These are phyloP conservation scores for Rhinolophus ferrumequinum DNA, from an alignment of 2,113 vertebrate genomes.

Conservation along the genomic window DNA sequence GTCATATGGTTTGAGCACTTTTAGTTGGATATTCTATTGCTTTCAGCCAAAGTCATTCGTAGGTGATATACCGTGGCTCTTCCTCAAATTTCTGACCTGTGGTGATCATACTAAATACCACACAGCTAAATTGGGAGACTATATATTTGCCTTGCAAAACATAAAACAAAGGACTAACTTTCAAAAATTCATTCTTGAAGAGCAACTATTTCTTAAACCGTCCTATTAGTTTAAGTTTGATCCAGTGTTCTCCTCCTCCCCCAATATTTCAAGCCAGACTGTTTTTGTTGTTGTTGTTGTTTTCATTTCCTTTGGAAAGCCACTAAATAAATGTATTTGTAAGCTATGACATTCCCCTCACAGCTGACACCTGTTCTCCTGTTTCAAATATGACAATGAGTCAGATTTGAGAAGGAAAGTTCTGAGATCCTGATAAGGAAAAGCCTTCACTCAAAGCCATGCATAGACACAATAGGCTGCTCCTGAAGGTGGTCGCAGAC, in stretches of 20 bases:
- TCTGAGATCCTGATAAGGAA: background rate
- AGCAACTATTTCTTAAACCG: conserved; percentile 24
- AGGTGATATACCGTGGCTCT: background rate
- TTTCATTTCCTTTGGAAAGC: conserved; percentile 25
- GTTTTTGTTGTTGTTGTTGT: background rate
- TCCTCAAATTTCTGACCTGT: background rate
- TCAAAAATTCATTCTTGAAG: conserved; percentile 7
- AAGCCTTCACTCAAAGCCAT: background rate
- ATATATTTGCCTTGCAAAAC: background rate
- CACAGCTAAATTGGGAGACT: background rate
- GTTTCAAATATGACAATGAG: conserved; percentile 10
- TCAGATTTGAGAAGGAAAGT: background rate
- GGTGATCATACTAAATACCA: background rate
- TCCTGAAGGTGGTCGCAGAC: background rate
- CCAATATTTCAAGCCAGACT: background rate
- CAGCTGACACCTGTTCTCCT: conserved; percentile 58
- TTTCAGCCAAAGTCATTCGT: conserved; percentile 21
- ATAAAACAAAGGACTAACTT: background rate
- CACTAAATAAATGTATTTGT: background rate
- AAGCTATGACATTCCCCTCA: background rate
- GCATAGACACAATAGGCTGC: background rate
- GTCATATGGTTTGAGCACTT: background rate
- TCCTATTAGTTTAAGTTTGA: conserved; percentile 35
- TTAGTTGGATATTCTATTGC: background rate
- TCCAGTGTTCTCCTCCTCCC: background rate